phyloP scores from a whole-genome alignment of 2,888 invertebrate species.

The Drosophila mimica region DNA sequence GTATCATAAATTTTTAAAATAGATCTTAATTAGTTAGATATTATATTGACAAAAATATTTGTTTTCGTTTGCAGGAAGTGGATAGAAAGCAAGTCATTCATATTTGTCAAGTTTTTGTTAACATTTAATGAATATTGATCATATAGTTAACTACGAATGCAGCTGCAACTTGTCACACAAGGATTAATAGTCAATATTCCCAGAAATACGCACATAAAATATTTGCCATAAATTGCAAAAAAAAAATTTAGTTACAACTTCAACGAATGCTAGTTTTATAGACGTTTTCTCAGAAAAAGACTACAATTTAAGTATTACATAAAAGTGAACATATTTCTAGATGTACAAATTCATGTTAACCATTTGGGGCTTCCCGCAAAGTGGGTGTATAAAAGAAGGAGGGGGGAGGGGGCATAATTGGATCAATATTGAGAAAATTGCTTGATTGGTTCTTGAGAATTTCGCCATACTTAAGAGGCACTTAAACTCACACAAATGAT shows the following conservation, averaged over 20 bases:
- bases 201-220: neutral
- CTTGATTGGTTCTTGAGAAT: slow-evolving; percentile 25
- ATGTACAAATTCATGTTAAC: slow-evolving; percentile 15
- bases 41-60: slow-evolving; percentile 7
- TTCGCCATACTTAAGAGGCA: slow-evolving; percentile 39
- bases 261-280: neutral
- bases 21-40: slow-evolving; percentile 37
- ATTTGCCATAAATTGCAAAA: too few species aligned
- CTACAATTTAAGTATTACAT: slow-evolving; percentile 3
- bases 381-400: too few species aligned
- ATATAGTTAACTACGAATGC: neutral
- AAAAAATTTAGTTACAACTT: neutral
- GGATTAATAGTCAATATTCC: neutral
- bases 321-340: neutral
- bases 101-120: neutral
- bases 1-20: slow-evolving; percentile 46
- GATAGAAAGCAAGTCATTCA: slow-evolving; percentile 2
- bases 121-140: neutral
- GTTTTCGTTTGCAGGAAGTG: slow-evolving; percentile 5
- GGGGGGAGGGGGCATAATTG: slow-evolving; percentile 1
- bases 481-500: slow-evolving; percentile 55
- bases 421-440: slow-evolving; percentile 37
- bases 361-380: slow-evolving; percentile 25
- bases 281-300: slow-evolving; percentile 3
- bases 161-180: neutral